Base-by-base conservation (phyloP, 2,888 invertebrate species). In the Eustalomyia histrio region DNA sequence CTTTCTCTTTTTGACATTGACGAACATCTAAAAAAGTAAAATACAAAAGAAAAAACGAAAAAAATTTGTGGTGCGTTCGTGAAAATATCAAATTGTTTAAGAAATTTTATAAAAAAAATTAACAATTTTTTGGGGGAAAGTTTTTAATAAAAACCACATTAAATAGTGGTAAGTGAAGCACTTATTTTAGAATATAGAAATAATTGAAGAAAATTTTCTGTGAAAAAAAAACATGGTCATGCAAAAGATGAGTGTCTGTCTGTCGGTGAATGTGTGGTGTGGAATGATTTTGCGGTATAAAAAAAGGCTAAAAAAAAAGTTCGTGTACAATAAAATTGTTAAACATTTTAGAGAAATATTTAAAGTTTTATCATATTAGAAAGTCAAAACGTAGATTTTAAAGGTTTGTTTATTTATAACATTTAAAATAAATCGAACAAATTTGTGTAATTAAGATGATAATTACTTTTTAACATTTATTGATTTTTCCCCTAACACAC, bases 81-180 rank as follows among this genome's bases (percentile, higher is more conserved):
- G 78, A 81, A 81, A 74, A 69, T 67, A 58, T 73, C 14, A 52
- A 73, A 58, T 75, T 52, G 14, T 73, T n/a, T 68, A 60, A 55
- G 63, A 33, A 50, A 47, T 47, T 47, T 29, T 6, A 6, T 16
- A 47, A 74, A 35, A 57, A 43, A 60, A 33, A 35, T 75, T 72
- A 73, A 68, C 33, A 75, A 47, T 63, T 75, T 61, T 74, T 78
- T 75, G 57, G 65, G 60, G 52, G 16, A 73, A 79, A 83, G 84
- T 83, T 80, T 80, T 74, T 67, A 67, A 80, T 61, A 84, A 82
- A 80, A 82, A 83, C 74, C 72, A 78, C 78, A 71, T 76, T 76
- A 71, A 84, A 64, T 83, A 83, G 83, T 83, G 84, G 85, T 85
- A 84, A 85, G 85, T 84, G 80, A 52, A 21, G 29, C 16, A 24